These are phyloP conservation scores for Chiridota heheva DNA, from an alignment of 35 echinoderm and acorn worm species.

Conservation along the genomic window DNA sequence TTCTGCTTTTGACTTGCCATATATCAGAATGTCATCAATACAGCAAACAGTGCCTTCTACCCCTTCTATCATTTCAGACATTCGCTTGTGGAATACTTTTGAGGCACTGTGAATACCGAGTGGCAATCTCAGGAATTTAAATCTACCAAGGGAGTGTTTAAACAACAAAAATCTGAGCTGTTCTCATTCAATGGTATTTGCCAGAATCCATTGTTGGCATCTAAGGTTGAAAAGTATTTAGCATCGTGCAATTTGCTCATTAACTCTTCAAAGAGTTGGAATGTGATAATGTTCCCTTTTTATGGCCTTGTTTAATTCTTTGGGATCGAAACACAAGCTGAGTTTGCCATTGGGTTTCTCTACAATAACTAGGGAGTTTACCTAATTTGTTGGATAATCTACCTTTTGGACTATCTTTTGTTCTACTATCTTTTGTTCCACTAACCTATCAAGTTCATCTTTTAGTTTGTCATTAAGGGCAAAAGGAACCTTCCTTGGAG, in stretches of 20 bases:
- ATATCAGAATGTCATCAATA: constrained; percentile 47
- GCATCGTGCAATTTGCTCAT: constrained; percentile 4
- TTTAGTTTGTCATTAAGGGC: constrained; percentile 16
- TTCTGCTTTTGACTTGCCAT: constrained; percentile 35
- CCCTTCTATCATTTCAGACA: constrained; percentile 46
- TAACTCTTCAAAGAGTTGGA: constrained; percentile 51
- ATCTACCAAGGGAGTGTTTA: constrained; percentile 68
- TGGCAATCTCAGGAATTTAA: constrained; percentile 59
- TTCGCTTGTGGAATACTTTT: constrained; percentile 62
- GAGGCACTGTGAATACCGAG: constrained; percentile 62
- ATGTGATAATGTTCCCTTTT: constrained; percentile 69
- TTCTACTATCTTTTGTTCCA: constrained; percentile 12
- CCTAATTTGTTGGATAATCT: constrained; percentile 70
- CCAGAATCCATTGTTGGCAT: constrained; percentile 76
- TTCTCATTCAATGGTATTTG: constrained; percentile 53
- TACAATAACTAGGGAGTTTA: constrained; percentile 48
- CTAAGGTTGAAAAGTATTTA: constrained; percentile 49
- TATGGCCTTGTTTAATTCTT: constrained; percentile 66
- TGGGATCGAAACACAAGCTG: constrained; percentile 72
- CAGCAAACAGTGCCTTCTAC: constrained; percentile 17
- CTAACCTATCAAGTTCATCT: no score
- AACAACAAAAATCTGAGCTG: constrained; percentile 58
- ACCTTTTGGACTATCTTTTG: constrained; percentile 44
- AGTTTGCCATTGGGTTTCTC: constrained; percentile 69
- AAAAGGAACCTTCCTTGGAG: constrained; percentile 28